Conservation (phyloP, 2,113 vertebrate genomes). For the Scartelaos histophorus region DNA sequence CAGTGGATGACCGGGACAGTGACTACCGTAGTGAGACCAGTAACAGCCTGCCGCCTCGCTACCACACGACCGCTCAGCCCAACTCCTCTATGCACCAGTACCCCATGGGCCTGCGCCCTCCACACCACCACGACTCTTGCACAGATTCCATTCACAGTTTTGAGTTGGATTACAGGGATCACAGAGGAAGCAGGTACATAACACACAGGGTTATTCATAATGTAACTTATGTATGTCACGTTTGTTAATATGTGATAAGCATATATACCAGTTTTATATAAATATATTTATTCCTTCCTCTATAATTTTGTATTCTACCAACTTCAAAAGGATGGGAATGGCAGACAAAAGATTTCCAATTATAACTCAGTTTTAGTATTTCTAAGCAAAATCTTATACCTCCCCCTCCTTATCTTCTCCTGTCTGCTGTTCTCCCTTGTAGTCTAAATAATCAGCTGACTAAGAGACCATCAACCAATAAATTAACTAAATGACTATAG, state of each 20-base stretch:
- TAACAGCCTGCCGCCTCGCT: constrained; percentile 88
- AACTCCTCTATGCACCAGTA: constrained; percentile 94
- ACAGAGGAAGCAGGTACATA: constrained; percentile 82
- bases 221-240: background rate
- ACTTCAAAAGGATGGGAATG: too few species aligned
- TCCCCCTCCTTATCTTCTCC: too few species aligned
- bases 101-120: constrained; percentile 77
- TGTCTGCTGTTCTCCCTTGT: too few species aligned
- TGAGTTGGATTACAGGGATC: constrained; percentile 85
- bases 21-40: constrained; percentile 98
- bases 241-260: background rate
- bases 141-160: constrained; percentile 84
- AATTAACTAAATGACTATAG: too few species aligned
- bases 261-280: too few species aligned
- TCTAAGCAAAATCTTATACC: too few species aligned
- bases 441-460: too few species aligned
- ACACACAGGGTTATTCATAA: background rate
- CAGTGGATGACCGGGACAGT: constrained; percentile 93
- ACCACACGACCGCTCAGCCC: constrained; percentile 89
- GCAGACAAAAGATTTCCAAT: too few species aligned
- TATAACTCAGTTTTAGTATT: too few species aligned
- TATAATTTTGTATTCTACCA: too few species aligned
- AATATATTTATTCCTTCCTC: too few species aligned
- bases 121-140: constrained; percentile 84
- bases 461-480: too few species aligned